phyloP scores from a whole-genome alignment of 1,140 invertebrate species.

The Philopotamus ludificatus region DNA sequence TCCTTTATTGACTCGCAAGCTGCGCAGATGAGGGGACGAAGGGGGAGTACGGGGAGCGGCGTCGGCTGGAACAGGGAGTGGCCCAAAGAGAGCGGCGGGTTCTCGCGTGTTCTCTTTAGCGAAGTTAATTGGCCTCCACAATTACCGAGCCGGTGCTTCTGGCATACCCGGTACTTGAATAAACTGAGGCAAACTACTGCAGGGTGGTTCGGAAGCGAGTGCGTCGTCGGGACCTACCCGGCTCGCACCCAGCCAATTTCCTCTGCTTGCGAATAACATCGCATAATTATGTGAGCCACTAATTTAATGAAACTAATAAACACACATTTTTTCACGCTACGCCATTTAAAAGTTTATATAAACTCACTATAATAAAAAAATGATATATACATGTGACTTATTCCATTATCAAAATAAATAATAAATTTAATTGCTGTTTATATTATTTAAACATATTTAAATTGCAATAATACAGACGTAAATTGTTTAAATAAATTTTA shows the following conservation, averaged over 20 bases:
- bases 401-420: not conserved
- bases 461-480: not conserved
- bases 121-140: constrained; percentile 25
- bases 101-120: constrained; percentile 7
- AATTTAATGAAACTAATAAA: no score
- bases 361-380: not conserved
- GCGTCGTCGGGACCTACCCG: constrained; percentile 1
- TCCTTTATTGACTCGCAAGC: constrained; percentile 4
- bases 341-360: no score
- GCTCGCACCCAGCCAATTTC: not conserved
- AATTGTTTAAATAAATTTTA: not conserved
- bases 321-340: no score
- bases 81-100: not conserved
- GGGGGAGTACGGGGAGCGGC: not conserved
- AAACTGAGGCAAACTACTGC: not conserved
- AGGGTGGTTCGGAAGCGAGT: not conserved
- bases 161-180: constrained; percentile 17
- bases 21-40: not conserved
- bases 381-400: not conserved
- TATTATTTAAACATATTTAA: not conserved
- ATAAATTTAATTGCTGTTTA: not conserved
- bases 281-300: no score
- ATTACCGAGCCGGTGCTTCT: constrained; percentile 13
- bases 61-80: not conserved
- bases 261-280: not conserved